Percentiles rank a stretch among this genome's conserved stretches.
Evolutionary conservation across 2,797 vertebrate species (phyloP).

Genomic region (Tapirus indicus): DNA sequence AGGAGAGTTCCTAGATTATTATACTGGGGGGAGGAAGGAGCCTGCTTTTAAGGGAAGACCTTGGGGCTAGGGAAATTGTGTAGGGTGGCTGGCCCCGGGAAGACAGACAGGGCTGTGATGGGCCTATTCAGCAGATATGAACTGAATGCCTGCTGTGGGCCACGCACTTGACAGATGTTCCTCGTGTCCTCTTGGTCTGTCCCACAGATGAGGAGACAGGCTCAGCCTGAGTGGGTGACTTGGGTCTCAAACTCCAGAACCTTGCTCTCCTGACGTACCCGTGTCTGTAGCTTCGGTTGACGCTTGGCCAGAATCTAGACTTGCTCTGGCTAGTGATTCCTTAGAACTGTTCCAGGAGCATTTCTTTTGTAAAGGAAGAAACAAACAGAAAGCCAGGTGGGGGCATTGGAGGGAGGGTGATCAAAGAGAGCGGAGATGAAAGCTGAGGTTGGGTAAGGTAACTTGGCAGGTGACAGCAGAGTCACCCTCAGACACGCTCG

Average conservation of each 20-base stretch:
- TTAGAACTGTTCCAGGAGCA: not conserved
- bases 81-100: not conserved
- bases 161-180: fast-evolving
- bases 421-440: constrained; percentile 4
- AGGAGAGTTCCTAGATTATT: not conserved
- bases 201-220: not conserved
- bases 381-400: not conserved
- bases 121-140: not conserved
- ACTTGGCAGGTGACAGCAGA: not conserved
- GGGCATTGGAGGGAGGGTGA: not conserved
- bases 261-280: not conserved
- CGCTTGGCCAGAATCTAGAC: not conserved
- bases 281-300: not conserved
- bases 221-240: not conserved
- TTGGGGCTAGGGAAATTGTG: not conserved
- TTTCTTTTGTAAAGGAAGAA: constrained; percentile 37
- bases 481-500: not conserved
- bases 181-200: not conserved
- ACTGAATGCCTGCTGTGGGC: not conserved
- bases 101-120: not conserved
- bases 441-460: not conserved
- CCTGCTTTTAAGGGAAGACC: not conserved
- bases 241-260: not conserved
- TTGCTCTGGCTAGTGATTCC: not conserved
- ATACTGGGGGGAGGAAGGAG: not conserved